Percentiles rank a stretch among this genome's conserved stretches.
Conservation (phyloP, 2,113 vertebrate genomes). For the mouse (Mus musculus) region GRCm39 chr1:164861001-164861500, state of each 20-base stretch:
- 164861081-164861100: background rate
- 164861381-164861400: background rate
- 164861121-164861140: too few species aligned
- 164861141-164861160: background rate
- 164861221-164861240: background rate
- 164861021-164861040: background rate
- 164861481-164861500: rapidly evolving
- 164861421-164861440: rapidly evolving
- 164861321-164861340: background rate
- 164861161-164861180: too few species aligned
- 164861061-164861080: background rate
- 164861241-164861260: too few species aligned
- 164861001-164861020: background rate
- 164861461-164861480: background rate
- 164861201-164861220: too few species aligned
- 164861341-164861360: background rate
- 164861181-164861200: background rate
- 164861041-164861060: background rate
- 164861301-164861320: background rate
- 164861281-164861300: background rate
- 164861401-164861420: background rate
- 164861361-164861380: background rate
- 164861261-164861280: background rate
- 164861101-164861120: background rate
- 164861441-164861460: rapidly evolving